Percentiles rank a stretch among this genome's conserved stretches.
Conservation (phyloP, 2,113 vertebrate genomes). For the Corydoras sp. region DNA sequence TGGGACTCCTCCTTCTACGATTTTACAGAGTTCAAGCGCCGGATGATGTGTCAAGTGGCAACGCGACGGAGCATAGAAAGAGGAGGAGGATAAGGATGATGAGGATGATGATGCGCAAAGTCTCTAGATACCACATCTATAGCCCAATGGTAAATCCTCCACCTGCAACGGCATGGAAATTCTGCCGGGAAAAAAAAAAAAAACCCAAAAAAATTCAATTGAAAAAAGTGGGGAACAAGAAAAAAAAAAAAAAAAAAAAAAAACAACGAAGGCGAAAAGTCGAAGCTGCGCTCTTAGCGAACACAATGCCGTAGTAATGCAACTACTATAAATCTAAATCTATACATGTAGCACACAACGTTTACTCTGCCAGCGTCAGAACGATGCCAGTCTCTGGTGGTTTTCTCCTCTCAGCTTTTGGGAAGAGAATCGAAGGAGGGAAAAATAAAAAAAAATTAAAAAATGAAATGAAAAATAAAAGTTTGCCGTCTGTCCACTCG, state of each 20-base stretch:
- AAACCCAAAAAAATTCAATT: conserved; percentile 22
- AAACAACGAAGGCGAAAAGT: too few relatives aligned
- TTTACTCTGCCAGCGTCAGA: conserved; percentile 1
- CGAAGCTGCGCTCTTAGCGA: not conserved
- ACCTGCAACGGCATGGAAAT: not conserved
- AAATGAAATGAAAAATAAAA: conserved; percentile 33
- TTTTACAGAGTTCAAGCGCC: conserved; percentile 59
- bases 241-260: too few relatives aligned
- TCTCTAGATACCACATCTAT: conserved; percentile 59
- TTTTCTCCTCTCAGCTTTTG: conserved; percentile 38
- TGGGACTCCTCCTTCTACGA: conserved; percentile 70
- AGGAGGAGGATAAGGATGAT: conserved; percentile 22
- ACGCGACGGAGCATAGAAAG: conserved; percentile 36
- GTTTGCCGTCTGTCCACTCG: conserved; percentile 29
- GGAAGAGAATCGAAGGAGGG: conserved; percentile 49
- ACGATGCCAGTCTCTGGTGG: conserved; percentile 22
- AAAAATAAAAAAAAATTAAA: too few relatives aligned
- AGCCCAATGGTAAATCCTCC: conserved; percentile 24
- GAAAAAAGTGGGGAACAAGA: not conserved
- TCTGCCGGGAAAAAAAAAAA: conserved; percentile 1
- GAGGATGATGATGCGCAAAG: conserved; percentile 53
- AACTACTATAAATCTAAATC: too few relatives aligned
- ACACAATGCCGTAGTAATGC: not conserved
- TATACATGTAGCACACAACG: too few relatives aligned
- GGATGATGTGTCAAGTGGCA: conserved; percentile 55